These are phyloP conservation scores for Galbula dea DNA, from an alignment of 2,113 vertebrate genomes.

Conservation along the genomic window DNA sequence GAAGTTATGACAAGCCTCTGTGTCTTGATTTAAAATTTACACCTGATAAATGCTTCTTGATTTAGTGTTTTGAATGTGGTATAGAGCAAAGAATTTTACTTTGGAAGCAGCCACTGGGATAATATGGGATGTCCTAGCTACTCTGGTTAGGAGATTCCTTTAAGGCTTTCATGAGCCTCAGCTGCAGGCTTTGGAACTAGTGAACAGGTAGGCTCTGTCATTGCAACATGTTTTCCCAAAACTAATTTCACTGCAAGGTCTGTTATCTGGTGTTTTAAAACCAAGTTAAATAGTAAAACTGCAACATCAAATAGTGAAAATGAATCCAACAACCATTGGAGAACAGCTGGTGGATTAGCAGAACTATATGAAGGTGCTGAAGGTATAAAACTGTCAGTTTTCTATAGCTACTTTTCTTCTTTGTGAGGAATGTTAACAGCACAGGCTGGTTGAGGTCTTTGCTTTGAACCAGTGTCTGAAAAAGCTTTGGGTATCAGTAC, in stretches of 20 bases:
- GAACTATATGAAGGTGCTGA: neutral
- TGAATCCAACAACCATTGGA: neutral
- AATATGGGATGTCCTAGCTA: neutral
- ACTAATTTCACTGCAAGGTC: neutral
- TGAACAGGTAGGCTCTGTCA: neutral
- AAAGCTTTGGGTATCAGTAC: no score
- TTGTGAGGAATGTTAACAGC: neutral
- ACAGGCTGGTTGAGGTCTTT: neutral
- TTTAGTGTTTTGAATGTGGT: neutral
- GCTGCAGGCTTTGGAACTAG: neutral
- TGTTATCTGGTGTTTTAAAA: neutral
- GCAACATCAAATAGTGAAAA: neutral
- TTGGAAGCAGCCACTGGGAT: neutral
- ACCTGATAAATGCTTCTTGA: neutral
- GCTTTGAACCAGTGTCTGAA: neutral
- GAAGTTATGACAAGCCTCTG: neutral
- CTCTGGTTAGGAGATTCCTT: neutral
- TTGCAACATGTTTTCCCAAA: neutral
- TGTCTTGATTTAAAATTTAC: neutral
- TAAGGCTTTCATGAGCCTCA: neutral
- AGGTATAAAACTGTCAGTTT: neutral
- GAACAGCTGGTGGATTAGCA: neutral
- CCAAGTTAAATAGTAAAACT: neutral
- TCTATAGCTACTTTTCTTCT: neutral
- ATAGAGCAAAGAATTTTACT: neutral